Evolutionary conservation across 1,140 invertebrate species (phyloP), one percentile per base, ranked within the genome.

Genomic region (Brachionus manjavacas): DNA sequence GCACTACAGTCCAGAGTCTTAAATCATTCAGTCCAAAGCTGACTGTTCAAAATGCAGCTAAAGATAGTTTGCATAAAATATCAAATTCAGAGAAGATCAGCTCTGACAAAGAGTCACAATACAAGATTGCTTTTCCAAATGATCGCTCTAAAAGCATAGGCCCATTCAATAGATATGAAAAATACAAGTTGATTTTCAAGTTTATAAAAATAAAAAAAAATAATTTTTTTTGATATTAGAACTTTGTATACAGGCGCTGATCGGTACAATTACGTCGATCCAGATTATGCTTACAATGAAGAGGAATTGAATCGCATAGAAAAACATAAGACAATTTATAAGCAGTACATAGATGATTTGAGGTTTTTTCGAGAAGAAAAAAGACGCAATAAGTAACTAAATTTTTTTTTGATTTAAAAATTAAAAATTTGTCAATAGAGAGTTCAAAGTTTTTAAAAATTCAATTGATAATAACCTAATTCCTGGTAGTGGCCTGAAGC

Each of bases 111-210:
- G 85, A 86, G 66, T 39, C 81, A 6, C 83, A 85, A 14, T 85
- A 85, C 14, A 86, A 85, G 76, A 87, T 90, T 12, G 87, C 89
- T 3, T 89, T 89, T 84, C 89, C 89, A 7, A 90, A 90, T 87
- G 89, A 90, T 85, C 76, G 88, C 28, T 86, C 88, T 11, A 85
- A 86, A 20, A 90, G 89, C 80, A 87, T 90, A 11, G 81, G 88
- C 46, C 88, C 89, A 12, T 87, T 85, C 76, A 85, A 87, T 7
- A 84, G 86, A 76, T 84, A 87, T 16, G 85, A 88, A 81, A 86
- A 84, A 64, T 90, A 87, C 85, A 87, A 86, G 89, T 90, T 86
- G 86, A 87, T 39, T 23, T 60, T 23, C 3, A 46, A 72, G 11
- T 9, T 25, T 6, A 72, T 14, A 46, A 41, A 20, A 39, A 41